A percentile compares a stretch with the other conserved stretches of the same genome.
These are phyloP conservation scores for Notolepis coatsorum DNA, from an alignment of 2,797 vertebrate genomes.

Conservation along the genomic window DNA sequence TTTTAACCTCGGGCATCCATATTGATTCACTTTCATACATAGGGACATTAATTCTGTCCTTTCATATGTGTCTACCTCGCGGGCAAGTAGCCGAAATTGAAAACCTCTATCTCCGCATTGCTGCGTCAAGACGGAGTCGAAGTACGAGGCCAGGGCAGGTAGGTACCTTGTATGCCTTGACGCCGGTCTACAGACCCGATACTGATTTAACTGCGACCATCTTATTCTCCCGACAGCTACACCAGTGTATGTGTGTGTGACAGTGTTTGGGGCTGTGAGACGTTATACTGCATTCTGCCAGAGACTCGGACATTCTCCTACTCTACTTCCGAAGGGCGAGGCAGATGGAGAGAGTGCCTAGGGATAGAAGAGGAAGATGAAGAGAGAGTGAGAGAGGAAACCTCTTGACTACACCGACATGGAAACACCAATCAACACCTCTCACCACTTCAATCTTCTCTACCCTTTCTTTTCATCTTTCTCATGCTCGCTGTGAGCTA, in stretches of 20 bases:
- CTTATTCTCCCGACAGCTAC: too few relatives aligned
- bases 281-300: too few relatives aligned
- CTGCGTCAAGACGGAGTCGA: slow-evolving; percentile 3
- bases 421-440: not conserved
- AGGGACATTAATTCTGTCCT: slow-evolving; percentile 54
- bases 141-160: slow-evolving; percentile 24
- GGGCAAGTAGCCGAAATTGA: slow-evolving; percentile 18
- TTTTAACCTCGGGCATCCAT: slow-evolving; percentile 55
- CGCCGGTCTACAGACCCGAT: too few relatives aligned
- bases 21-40: slow-evolving; percentile 66
- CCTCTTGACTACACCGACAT: too few relatives aligned
- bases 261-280: too few relatives aligned
- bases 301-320: too few relatives aligned
- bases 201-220: too few relatives aligned
- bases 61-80: slow-evolving; percentile 30
- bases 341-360: not conserved
- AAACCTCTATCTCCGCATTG: slow-evolving; percentile 18
- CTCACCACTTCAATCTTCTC: slow-evolving; percentile 1
- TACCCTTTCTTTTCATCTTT: slow-evolving; percentile 1
- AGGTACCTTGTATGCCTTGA: too few relatives aligned
- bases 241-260: too few relatives aligned
- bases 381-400: not conserved
- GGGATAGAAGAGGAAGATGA: not conserved
- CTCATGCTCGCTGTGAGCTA: too few relatives aligned
- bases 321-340: too few relatives aligned